phyloP scores from a whole-genome alignment of 2,797 vertebrate genomes.

The Tauraco hartlaubi region DNA sequence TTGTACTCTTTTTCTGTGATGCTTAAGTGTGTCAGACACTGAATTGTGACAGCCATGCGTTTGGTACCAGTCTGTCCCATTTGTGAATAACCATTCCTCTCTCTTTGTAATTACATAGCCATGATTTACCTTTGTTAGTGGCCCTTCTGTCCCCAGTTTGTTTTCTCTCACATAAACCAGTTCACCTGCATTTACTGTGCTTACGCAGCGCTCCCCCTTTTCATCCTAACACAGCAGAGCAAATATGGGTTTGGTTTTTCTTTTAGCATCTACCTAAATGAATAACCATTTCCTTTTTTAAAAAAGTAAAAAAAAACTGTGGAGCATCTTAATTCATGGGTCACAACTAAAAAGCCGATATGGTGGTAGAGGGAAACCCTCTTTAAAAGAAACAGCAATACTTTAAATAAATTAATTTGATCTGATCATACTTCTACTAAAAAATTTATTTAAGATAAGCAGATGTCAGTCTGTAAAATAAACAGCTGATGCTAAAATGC shows the following conservation, averaged over 20 bases:
- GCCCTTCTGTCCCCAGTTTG: neutral
- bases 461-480: neutral
- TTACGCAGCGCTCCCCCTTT: neutral
- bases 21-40: neutral
- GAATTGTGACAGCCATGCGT: neutral
- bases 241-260: neutral
- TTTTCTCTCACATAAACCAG: neutral
- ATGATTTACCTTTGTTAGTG: neutral
- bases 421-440: neutral
- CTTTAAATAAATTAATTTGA: neutral
- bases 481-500: neutral
- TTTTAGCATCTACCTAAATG: neutral
- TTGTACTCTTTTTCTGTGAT: neutral
- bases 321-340: neutral
- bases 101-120: neutral
- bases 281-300: neutral
- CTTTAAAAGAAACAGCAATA: neutral
- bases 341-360: neutral
- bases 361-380: neutral
- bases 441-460: neutral
- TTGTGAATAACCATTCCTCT: neutral
- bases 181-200: neutral
- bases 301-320: neutral
- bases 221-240: neutral
- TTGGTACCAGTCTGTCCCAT: neutral